Evolutionary conservation across 1,140 invertebrate genomes (phyloP), one percentile per base, ranked within the genome.

Genomic region (Drosophila sechellia): DNA sequence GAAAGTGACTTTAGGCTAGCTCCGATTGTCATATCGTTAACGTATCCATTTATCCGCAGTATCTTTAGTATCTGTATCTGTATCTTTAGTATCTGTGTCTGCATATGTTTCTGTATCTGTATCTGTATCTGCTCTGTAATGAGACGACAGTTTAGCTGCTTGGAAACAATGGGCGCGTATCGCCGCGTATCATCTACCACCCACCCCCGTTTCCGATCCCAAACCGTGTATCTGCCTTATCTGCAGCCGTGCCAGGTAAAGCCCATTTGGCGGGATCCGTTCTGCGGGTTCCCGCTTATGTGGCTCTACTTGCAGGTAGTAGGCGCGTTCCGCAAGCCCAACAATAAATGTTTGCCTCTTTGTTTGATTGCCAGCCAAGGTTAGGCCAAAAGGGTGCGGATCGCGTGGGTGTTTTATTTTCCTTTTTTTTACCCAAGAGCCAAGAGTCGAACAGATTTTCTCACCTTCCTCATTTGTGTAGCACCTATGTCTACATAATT

Each of bases 291-390:
- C 40, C 12, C 2, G n/a, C 31, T 10, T 10, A 10, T 15, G n/a
- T 17, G 40, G 54, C 31, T 17, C 31, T 8, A 8, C 31, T 17
- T n/a, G 12, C 52, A 77, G 65, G 78, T 77, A 22, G 78, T 77
- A 73, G 77, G 70, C 64, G 77, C 54, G 70, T 55, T 64, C 63
- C 53, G 34, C 77, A 59, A 64, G 77, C 60, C 60, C 43, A 66
- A 55, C 43, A 49, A 70, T 56, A 71, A 66, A 63, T 65, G 49
- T 65, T 65, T 54, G 59, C 54, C 56, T 48, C 17, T 60, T 49
- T 52, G 54, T 57, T 37, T 58, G 31, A 42, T 71, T 71, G 31
- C 15, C 66, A 27, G n/a, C 53, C 68, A 71, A 71, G 68, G 68
- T 71, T 70, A 40, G 64, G 64, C 50, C 65, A 55, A 70, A 70